Evolutionary conservation across 2,797 vertebrate species (phyloP), one percentile per base, ranked within the genome.

Genomic region (Glossophaga mutica): DNA sequence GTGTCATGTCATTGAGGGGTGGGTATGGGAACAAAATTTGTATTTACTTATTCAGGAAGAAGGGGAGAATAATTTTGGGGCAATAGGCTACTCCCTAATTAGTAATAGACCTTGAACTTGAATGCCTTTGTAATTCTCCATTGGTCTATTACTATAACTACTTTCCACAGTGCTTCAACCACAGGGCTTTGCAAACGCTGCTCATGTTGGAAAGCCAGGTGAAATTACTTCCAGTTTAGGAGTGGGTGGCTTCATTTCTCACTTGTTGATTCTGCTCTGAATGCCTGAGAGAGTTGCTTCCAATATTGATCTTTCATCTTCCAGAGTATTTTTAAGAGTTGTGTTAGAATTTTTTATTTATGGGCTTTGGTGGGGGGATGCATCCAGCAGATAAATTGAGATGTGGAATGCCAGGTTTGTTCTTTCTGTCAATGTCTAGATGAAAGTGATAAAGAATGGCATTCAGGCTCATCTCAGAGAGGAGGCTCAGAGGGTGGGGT

Each of bases 371-470:
- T 34, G n/a, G 67, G 24, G 24, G 39, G 70, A 24, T 44, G 10
- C 29, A 5, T n/a, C 19, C 77, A 71, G 32, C 42, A 50, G 87
- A 55, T 82, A 81, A 93, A 97, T 93, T 93, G 91, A 97, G 96
- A 91, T 93, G 70, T 96, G 62, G 65, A 91, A 84, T 50, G 32
- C 19, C 32, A 65, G 59, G 70, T 97, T 93, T 96, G 74, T 91
- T 94, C 90, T 94, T 96, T 90, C 92, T 65, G 77, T 97, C 92
- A 90, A 14, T 91, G 65, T 94, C 85, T 83, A 89, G 82, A 90
- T 77, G 76, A 82, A 88, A 90, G 74, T 84, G 86, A 96, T 95
- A 71, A 77, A 81, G 82, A 94, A 71, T 81, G 94, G 76, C 74
- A 52, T 92, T 92, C 81, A 5, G 26, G 29, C 50, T 88, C 34